Conservation (phyloP, 2,113 vertebrate species). For the Antennarius striatus region DNA sequence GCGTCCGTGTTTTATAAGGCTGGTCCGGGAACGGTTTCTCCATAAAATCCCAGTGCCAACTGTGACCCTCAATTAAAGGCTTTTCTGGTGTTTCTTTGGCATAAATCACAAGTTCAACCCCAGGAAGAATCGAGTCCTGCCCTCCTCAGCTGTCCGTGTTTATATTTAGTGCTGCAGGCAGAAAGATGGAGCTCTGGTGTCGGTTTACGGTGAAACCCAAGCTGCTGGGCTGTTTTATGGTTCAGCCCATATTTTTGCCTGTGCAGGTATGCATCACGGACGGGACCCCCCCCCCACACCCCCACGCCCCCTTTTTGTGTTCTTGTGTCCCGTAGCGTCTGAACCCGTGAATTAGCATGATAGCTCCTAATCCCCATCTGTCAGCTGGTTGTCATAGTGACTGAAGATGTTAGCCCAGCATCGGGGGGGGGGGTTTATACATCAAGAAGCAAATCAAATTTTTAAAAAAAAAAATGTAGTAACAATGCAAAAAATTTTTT, state of each 20-base stretch:
- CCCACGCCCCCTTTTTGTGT: not conserved
- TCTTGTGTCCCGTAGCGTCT: constrained; percentile 27
- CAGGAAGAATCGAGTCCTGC: constrained; percentile 53
- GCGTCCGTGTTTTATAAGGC: constrained; percentile 23
- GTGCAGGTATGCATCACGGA: constrained; percentile 14
- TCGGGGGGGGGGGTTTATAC: too few relatives aligned
- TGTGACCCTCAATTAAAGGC: constrained; percentile 55
- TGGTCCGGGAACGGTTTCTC: constrained; percentile 41
- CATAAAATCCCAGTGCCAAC: constrained; percentile 45
- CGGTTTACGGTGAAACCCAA: constrained; percentile 55
- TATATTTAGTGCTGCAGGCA: constrained; percentile 72
- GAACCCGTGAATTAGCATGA: constrained; percentile 13
- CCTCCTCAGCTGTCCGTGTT: constrained; percentile 74
- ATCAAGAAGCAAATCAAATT: too few relatives aligned
- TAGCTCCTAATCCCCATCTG: constrained; percentile 31
- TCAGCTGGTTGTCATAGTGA: constrained; percentile 15
- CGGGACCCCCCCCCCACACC: too few relatives aligned
- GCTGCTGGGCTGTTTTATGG: constrained; percentile 38
- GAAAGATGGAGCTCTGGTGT: constrained; percentile 56
- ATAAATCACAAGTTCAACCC: constrained; percentile 69
- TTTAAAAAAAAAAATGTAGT: too few relatives aligned
- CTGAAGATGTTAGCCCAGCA: not conserved
- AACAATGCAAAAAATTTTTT: too few relatives aligned
- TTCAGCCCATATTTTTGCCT: constrained; percentile 5
- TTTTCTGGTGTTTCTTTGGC: constrained; percentile 52